Conservation (phyloP, 2,888 invertebrate genomes). For the Rhimphoctona megacephalus region DNA sequence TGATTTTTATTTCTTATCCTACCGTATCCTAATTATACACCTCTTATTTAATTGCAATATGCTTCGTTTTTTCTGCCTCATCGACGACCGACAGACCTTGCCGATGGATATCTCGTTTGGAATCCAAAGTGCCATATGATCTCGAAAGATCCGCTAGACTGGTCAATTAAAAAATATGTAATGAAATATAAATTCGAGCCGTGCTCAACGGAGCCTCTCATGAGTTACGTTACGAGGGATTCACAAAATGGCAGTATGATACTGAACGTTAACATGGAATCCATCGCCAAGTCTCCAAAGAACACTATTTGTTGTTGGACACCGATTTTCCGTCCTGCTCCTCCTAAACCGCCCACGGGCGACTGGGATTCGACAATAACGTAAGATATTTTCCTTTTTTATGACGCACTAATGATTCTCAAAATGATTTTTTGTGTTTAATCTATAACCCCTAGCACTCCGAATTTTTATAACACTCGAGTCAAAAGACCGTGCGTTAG, state of each 20-base stretch:
- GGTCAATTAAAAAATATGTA: constrained; percentile 87
- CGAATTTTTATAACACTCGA: no score
- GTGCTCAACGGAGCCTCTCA: constrained; percentile 83
- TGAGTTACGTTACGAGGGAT: constrained; percentile 76
- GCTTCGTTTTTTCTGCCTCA: not conserved
- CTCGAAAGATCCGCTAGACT: constrained; percentile 85
- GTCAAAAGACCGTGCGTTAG: no score
- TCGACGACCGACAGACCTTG: constrained; percentile 69
- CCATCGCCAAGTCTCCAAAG: constrained; percentile 83
- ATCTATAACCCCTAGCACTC: no score
- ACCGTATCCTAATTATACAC: no score
- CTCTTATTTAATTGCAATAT: no score
- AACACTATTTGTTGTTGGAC: constrained; percentile 88
- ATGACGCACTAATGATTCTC: no score
- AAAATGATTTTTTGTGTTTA: no score
- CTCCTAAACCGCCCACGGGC: constrained; percentile 78
- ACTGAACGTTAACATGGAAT: constrained; percentile 74
- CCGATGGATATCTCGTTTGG: constrained; percentile 86
- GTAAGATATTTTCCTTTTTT: constrained; percentile 71
- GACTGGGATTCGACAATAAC: constrained; percentile 80
- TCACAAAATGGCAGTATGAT: constrained; percentile 75
- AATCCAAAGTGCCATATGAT: constrained; percentile 88
- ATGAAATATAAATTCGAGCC: constrained; percentile 86
- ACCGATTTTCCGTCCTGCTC: constrained; percentile 86
- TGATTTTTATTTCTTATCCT: no score